Base-by-base conservation (phyloP, 2,113 vertebrate species). In the Riparia riparia region DNA sequence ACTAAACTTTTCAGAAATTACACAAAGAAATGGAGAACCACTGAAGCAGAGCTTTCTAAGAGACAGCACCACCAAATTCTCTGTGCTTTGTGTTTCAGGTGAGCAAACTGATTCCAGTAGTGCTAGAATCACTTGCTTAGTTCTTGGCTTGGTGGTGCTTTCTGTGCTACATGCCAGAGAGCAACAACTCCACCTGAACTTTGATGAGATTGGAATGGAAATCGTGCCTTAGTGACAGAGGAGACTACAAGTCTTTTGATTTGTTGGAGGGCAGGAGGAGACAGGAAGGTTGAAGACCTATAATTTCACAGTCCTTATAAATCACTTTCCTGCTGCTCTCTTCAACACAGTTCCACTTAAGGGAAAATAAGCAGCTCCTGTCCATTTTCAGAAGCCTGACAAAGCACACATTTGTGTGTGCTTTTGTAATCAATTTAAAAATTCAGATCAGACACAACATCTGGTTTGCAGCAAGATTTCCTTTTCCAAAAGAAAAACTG, bases 401-500 rank as follows among this genome's bases (percentile, higher is more conserved):
- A 78, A 76, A 82, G 24, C 19, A 49, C 20, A 44, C 7, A 12
- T 65, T 63, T 80, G 25, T 56, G 19, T 57, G n/a, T 56, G 45
- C 28, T 76, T 82, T 64, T 60, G 64, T 81, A 91, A 93, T 88
- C 71, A 86, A 66, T 70, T 94, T 74, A 85, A 24, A 86, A 88
- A 34, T 77, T 91, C 63, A 66, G 56, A 79, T 82, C 63, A 80
- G 58, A 56, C 29, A 68, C 31, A 81, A 84, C 83, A 97, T 85
- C 86, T 95, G 92, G 84, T 90, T 77, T 93, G 47, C 31, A 60
- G 78, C 45, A 85, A 86, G 32, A 37, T 84, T 82, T 60, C 73
- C 37, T 42, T 74, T 78, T 89, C 57, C n/a, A 42, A 63, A 89
- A 68, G 25, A 77, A 89, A 83, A 93, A 87, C 17, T 51, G 49